Percentiles rank a stretch among this genome's conserved stretches.
Conservation (phyloP, 1,140 invertebrate species). For the Drosophila pruinosa region DNA sequence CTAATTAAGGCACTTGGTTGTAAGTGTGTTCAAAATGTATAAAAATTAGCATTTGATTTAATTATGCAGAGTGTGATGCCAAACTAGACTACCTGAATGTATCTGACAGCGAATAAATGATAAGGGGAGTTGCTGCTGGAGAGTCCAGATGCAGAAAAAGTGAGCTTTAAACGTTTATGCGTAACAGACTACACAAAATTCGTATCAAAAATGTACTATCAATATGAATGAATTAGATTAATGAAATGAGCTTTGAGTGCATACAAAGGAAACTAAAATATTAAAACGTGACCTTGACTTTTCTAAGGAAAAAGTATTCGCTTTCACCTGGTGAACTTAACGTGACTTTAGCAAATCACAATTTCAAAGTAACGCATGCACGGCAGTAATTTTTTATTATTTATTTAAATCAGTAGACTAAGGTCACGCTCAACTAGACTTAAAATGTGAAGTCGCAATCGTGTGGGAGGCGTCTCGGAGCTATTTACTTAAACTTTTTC, state of each 20-base stretch:
- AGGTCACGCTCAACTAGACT: slow-evolving; percentile 14
- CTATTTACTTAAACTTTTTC: slow-evolving; percentile 45
- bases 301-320: neutral
- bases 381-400: neutral
- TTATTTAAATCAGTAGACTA: slow-evolving; percentile 1
- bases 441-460: neutral
- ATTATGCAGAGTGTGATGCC: slow-evolving; percentile 44
- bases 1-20: slow-evolving; percentile 40
- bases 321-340: neutral
- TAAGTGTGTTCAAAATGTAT: slow-evolving; percentile 15
- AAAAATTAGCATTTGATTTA: slow-evolving; percentile 70
- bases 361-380: neutral
- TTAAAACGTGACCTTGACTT: neutral
- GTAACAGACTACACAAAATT: neutral
- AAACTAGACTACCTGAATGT: neutral
- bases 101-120: neutral
- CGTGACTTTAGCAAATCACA: neutral
- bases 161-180: neutral
- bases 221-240: neutral
- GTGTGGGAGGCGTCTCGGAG: neutral
- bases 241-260: neutral
- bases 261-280: neutral
- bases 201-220: neutral
- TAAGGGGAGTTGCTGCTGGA: neutral
- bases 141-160: neutral